Evolutionary conservation across 2,888 invertebrate genomes (phyloP), one percentile per base, ranked within the genome.

Genomic region (Isotomurus palustris): DNA sequence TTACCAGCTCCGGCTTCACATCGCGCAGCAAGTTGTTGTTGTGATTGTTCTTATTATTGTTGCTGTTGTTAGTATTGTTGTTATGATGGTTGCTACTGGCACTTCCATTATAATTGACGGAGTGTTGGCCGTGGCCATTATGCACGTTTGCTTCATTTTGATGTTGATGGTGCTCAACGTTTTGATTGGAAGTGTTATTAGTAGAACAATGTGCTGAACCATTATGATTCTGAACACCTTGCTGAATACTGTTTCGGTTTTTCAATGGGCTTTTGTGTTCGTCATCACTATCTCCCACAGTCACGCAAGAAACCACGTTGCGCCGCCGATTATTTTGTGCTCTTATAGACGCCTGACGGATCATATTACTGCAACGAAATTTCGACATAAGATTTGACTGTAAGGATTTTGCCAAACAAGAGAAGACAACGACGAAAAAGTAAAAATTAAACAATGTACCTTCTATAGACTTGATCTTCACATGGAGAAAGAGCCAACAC

Each of bases 231-330:
- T 4, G 12, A 19, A 50, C 17, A 21, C 21, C 12, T 19, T 50
- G 53, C n/a, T 29, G 17, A 27, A 21, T 27, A 29, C 27, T 38
- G 36, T 32, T 32, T 35, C 36, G 49, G 21, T 63, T 63, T 50
- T 74, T 73, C 19, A 76, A 76, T 14, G 81, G 78, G 66, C 78
- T 78, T 51, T 82, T 80, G 71, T 81, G 81, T 55, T 83, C 84
- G 72, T 86, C 86, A 72, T 86, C 86, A 74, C 84, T 85, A 72
- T 88, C 88, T 64, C 82, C 84, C 56, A 88, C 84, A 62, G 86
- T 86, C 57, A 88, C 86, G 76, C 87, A 88, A 72, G 85, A 87
- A 71, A 86, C 85, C 61, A 86, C 84, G 75, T 86, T 86, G 73
- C 70, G 60, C 19, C 68, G 57, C 32, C 70, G 57, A 24, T 61